These are phyloP conservation scores for Brienomyrus brachyistius DNA, from an alignment of 2,113 vertebrate species.

Conservation along the genomic window DNA sequence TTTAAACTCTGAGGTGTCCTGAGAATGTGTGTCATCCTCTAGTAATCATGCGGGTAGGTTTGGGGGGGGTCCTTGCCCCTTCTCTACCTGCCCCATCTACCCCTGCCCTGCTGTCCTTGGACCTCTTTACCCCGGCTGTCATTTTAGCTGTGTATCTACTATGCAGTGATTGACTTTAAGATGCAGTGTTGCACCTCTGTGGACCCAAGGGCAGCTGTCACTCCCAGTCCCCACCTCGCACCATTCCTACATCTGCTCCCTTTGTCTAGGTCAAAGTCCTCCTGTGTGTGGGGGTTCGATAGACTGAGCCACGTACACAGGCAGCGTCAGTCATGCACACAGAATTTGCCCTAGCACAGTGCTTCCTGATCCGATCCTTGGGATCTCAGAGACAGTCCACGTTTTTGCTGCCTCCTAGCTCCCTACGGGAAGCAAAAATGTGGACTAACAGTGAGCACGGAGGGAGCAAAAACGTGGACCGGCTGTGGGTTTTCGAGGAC, in stretches of 20 bases:
- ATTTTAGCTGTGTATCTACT: background rate
- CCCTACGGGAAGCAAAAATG: too few species aligned
- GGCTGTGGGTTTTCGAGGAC: too few species aligned
- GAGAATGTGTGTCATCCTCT: background rate
- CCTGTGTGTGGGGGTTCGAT: background rate
- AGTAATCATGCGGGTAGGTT: background rate
- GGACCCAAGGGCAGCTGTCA: background rate
- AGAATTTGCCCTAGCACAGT: background rate
- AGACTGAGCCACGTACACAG: background rate
- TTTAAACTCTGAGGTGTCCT: background rate
- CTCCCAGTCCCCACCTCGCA: background rate
- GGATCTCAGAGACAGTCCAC: too few species aligned
- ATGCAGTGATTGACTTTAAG: background rate
- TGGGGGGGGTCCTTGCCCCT: background rate
- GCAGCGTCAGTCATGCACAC: background rate
- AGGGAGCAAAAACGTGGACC: too few species aligned
- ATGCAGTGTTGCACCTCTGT: background rate
- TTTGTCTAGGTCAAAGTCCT: background rate
- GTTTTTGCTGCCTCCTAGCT: too few species aligned
- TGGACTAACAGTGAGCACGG: too few species aligned
- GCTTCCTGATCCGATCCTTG: too few species aligned
- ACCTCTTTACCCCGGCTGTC: background rate
- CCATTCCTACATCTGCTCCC: background rate
- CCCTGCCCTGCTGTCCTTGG: background rate
- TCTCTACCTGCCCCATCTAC: background rate